phyloP scores from a whole-genome alignment of 2,888 invertebrate genomes.

The Ctenicera cuprea region DNA sequence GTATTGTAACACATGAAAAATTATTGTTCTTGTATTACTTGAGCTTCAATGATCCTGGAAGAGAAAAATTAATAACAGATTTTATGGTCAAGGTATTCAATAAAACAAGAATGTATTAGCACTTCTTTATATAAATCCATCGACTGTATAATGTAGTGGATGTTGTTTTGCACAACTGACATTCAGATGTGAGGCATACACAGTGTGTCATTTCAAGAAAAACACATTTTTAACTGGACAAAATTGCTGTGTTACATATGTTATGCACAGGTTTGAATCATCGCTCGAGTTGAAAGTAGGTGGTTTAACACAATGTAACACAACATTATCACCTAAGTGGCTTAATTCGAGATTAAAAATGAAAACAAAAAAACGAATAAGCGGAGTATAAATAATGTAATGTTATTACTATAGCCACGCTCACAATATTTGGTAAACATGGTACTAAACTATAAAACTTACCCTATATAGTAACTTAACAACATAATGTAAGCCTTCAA shows the following conservation, averaged over 20 bases:
- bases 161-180: conserved; percentile 58
- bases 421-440: conserved; percentile 50
- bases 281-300: neutral
- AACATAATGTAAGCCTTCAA: conserved; percentile 48
- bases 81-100: neutral
- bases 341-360: conserved; percentile 17
- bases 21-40: no score
- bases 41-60: no score
- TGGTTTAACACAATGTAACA: conserved; percentile 3
- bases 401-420: conserved; percentile 49
- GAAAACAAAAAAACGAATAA: conserved; percentile 33
- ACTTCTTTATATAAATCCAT: conserved; percentile 65
- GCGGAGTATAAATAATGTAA: conserved; percentile 51
- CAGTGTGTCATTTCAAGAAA: conserved; percentile 6
- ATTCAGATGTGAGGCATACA: conserved; percentile 30
- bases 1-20: no score
- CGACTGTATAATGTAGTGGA: conserved; percentile 62
- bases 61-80: no score
- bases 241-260: conserved; percentile 27
- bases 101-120: conserved; percentile 55
- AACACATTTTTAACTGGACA: conserved; percentile 17
- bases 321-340: conserved; percentile 6
- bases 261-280: conserved; percentile 22
- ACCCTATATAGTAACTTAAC: conserved; percentile 43
- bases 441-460: conserved; percentile 46